Evolutionary conservation across 2,797 vertebrate genomes (phyloP).

Genomic region (Parotocinclus haroldoi): DNA sequence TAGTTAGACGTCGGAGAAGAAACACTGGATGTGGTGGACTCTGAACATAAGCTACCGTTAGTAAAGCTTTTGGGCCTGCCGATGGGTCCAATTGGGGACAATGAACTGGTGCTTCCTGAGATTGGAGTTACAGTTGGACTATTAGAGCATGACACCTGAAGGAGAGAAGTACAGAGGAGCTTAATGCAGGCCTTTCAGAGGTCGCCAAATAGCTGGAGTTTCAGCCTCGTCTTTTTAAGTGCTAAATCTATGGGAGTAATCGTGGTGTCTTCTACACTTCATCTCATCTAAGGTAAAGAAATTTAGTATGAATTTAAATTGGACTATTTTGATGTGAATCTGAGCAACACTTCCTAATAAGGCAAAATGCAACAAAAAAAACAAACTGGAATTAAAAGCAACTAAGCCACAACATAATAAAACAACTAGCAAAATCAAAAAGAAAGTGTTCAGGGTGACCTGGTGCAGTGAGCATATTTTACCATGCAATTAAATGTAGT

Average conservation of each 20-base stretch:
- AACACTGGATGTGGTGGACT: constrained; percentile 76
- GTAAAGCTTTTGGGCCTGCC: constrained; percentile 79
- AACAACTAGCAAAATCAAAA: constrained; percentile 18
- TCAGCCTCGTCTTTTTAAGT: constrained; percentile 8
- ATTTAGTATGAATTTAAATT: neutral
- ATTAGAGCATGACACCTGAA: constrained; percentile 83
- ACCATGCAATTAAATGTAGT: constrained; percentile 3
- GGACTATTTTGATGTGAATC: constrained; percentile 6
- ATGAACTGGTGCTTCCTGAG: constrained; percentile 83
- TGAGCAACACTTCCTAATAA: constrained; percentile 22
- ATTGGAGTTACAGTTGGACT: constrained; percentile 79
- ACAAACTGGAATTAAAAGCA: constrained; percentile 10
- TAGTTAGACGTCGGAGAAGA: constrained; percentile 79
- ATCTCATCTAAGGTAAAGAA: neutral
- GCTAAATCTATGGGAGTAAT: constrained; percentile 3
- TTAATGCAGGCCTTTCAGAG: constrained; percentile 51
- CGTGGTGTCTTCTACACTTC: neutral
- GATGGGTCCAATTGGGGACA: constrained; percentile 80
- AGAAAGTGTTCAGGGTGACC: neutral
- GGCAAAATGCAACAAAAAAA: constrained; percentile 35
- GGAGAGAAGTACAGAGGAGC: constrained; percentile 70
- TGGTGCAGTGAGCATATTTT: constrained; percentile 14
- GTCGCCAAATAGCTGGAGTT: constrained; percentile 33
- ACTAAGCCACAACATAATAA: constrained; percentile 1
- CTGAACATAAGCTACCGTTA: constrained; percentile 80